Base-by-base conservation (phyloP, 2,797 vertebrate species). In the Tokudaia tokunoshimensis region DNA sequence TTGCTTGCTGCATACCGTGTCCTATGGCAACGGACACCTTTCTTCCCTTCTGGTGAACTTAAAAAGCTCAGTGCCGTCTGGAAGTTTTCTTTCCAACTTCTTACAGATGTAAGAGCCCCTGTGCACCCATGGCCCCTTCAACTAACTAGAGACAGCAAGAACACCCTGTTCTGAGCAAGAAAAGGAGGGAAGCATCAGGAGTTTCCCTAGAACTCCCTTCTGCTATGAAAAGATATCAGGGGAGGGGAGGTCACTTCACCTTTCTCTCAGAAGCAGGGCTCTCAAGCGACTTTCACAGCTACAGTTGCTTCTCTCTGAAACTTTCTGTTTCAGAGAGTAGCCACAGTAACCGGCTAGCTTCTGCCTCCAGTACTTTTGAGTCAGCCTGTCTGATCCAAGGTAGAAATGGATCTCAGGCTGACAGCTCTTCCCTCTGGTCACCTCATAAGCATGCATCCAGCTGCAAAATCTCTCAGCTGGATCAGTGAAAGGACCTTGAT, bases 401-500 rank as follows among this genome's bases (percentile, higher is more conserved):
- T 10, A 95, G 96, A 96, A 97, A 98, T 94, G 88, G 90, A 41
- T 89, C 98, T 97, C 90, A 22, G 97, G 96, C 93, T 95, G 97
- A 95, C 98, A 97, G 97, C 97, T 97, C 97, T 96, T 97, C 91
- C 96, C 92, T 82, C n/a, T 0, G 26, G 94, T 98, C 83, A 1
- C 92, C 96, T 91, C 95, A 13, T 70, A 94, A 97, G 97, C 95
- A 70, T 97, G 98, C 98, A 98, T 98, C 97, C 98, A 96, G 92
- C 95, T 90, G 74, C 90, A 97, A 15, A 97, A 15, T 97, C 95
- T 98, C 96, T 92, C 95, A 96, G 98, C 98, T 98, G 98, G 98
- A 98, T 96, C 97, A 98, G 97, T 98, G 97, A 98, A 98, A 95
- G 83, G 98, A 96, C 97, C 97, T 97, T 94, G 59, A 89, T 97